phyloP scores from a whole-genome alignment of 2,113 vertebrate genomes.

The Sinocyclocheilus anshuiensis region DNA sequence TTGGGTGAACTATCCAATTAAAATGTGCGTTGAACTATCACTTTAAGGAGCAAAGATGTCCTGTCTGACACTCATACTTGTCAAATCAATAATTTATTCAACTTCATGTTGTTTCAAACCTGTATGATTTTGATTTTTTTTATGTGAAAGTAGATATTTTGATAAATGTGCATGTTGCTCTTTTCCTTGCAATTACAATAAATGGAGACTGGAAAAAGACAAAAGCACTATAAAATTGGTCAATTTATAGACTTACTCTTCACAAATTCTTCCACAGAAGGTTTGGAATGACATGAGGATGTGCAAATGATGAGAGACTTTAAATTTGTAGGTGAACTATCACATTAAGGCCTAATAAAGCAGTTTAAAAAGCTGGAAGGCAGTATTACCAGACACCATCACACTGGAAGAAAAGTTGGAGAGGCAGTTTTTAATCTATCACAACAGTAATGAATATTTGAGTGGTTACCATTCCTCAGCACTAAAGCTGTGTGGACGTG shows the following conservation, averaged over 20 bases:
- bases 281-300: background rate
- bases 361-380: background rate
- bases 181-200: background rate
- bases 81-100: too few relatives aligned
- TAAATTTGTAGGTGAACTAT: background rate
- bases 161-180: background rate
- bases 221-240: too few relatives aligned
- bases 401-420: background rate
- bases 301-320: background rate
- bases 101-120: too few relatives aligned
- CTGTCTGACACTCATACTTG: too few relatives aligned
- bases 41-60: too few relatives aligned
- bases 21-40: too few relatives aligned
- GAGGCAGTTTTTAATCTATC: slow-evolving; percentile 42
- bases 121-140: too few relatives aligned
- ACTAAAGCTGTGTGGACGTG: slow-evolving; percentile 36
- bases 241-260: background rate
- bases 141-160: background rate
- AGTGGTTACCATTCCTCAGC: slow-evolving; percentile 45
- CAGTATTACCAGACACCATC: background rate
- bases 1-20: too few relatives aligned
- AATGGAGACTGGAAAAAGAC: background rate
- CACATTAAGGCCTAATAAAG: slow-evolving; percentile 10
- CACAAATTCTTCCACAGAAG: background rate
- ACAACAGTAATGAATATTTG: slow-evolving; percentile 50